A percentile compares a stretch with the other conserved stretches of the same genome.
These are phyloP conservation scores for Epinephelus awoara DNA, from an alignment of 2,797 vertebrate genomes.

Conservation along the genomic window DNA sequence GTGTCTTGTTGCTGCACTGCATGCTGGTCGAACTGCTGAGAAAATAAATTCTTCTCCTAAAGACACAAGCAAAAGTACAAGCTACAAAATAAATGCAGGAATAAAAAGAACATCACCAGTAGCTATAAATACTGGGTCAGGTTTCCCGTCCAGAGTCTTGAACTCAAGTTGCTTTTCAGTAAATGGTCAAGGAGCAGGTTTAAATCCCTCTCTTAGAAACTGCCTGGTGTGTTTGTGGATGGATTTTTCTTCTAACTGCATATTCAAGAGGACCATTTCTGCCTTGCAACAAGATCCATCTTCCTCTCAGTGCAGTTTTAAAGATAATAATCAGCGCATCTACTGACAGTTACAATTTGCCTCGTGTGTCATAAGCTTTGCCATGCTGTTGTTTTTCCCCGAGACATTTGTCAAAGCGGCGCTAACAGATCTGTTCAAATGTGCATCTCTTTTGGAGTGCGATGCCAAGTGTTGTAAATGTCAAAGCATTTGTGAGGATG, in stretches of 20 bases:
- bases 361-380: background rate
- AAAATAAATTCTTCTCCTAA: background rate
- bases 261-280: background rate
- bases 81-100: background rate
- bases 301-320: background rate
- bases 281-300: slow-evolving; percentile 12
- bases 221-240: background rate
- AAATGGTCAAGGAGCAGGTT: background rate
- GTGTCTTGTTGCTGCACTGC: background rate
- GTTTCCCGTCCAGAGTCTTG: background rate
- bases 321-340: slow-evolving; percentile 2
- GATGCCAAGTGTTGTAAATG: slow-evolving; percentile 65
- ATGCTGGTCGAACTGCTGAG: background rate
- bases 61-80: background rate
- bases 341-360: background rate
- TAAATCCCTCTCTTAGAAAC: background rate
- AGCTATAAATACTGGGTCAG: background rate
- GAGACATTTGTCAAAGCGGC: slow-evolving; percentile 37
- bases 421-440: slow-evolving; percentile 43
- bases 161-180: no score
- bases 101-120: slow-evolving; percentile 16
- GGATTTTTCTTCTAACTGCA: slow-evolving; percentile 21
- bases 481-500: slow-evolving; percentile 69
- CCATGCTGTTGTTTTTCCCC: background rate
- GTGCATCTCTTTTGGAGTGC: slow-evolving; percentile 26